Conservation (phyloP, 37 sponge, comb jelly and placozoan genomes). For the Ephydatia muelleri region DNA sequence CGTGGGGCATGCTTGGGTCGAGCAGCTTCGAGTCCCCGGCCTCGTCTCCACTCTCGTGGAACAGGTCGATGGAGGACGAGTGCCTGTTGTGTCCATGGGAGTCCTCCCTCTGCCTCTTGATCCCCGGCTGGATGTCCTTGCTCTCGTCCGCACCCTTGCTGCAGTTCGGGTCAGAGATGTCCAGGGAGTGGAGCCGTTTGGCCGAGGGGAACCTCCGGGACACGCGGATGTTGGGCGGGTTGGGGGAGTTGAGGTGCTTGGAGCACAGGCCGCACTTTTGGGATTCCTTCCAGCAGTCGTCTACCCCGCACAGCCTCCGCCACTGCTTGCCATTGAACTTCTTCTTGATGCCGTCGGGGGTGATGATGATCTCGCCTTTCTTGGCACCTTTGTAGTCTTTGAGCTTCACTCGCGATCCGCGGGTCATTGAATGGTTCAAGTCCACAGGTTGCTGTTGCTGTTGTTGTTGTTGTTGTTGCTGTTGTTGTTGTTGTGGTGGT, state of each 20-base stretch:
- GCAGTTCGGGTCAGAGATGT: conserved; percentile 2
- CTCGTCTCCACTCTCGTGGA: background rate
- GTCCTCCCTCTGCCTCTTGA: conserved; percentile 27
- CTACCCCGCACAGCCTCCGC: conserved; percentile 61
- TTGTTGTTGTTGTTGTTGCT: background rate
- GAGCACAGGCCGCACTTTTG: conserved; percentile 71
- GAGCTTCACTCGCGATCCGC: conserved; percentile 56
- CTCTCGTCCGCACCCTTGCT: background rate
- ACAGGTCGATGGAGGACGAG: conserved; percentile 22
- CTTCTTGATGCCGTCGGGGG: conserved; percentile 67
- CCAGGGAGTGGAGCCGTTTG: conserved; percentile 1
- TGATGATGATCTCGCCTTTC: conserved; percentile 68
- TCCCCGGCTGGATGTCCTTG: background rate
- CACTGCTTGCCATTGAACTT: conserved; percentile 82
- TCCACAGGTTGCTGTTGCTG: conserved; percentile 30
- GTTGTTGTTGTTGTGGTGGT: background rate
- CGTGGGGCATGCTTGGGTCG: background rate
- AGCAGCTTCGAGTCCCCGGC: conserved; percentile 1
- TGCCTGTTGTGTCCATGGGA: conserved; percentile 25
- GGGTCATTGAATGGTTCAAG: conserved; percentile 19
- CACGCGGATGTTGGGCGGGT: conserved; percentile 31
- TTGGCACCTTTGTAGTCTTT: conserved; percentile 68
- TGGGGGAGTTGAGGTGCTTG: conserved; percentile 66
- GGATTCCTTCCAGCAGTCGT: conserved; percentile 75
- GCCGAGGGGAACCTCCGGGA: conserved; percentile 3